phyloP scores from a whole-genome alignment of 2,797 vertebrate species.

The Amblyraja radiata region DNA sequence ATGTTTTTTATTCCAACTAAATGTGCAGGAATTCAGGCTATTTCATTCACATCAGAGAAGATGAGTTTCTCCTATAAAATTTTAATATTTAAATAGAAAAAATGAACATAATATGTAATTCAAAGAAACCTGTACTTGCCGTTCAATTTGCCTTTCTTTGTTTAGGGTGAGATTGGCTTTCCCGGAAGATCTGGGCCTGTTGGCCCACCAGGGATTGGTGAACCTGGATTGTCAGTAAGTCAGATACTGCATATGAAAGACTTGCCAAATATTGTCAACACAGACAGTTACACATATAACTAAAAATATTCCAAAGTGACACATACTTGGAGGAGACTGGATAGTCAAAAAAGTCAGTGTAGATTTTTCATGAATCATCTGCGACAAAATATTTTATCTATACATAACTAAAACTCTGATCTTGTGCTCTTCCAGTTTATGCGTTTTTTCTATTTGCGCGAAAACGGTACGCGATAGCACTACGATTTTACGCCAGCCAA shows the following conservation, averaged over 20 bases:
- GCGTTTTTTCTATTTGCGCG: no score
- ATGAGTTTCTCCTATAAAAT: neutral
- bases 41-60: neutral
- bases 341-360: neutral
- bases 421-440: no score
- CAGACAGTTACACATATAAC: neutral
- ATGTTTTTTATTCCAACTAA: neutral
- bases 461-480: no score
- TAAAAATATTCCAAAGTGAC: neutral
- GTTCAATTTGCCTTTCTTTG: slow-evolving; percentile 43
- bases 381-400: neutral
- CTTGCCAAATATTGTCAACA: neutral
- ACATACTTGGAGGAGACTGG: neutral
- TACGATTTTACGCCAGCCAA: no score
- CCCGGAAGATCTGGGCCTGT: slow-evolving; percentile 70
- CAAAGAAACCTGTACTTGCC: neutral
- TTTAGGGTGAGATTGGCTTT: slow-evolving; percentile 74
- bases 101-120: neutral
- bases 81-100: neutral
- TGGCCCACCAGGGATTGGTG: slow-evolving; percentile 74
- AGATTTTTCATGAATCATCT: neutral
- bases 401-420: no score
- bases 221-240: slow-evolving; percentile 71
- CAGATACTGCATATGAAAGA: slow-evolving; percentile 41
- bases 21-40: neutral